These are phyloP conservation scores for Cydia amplana DNA, from an alignment of 1,140 invertebrate genomes.

Conservation along the genomic window DNA sequence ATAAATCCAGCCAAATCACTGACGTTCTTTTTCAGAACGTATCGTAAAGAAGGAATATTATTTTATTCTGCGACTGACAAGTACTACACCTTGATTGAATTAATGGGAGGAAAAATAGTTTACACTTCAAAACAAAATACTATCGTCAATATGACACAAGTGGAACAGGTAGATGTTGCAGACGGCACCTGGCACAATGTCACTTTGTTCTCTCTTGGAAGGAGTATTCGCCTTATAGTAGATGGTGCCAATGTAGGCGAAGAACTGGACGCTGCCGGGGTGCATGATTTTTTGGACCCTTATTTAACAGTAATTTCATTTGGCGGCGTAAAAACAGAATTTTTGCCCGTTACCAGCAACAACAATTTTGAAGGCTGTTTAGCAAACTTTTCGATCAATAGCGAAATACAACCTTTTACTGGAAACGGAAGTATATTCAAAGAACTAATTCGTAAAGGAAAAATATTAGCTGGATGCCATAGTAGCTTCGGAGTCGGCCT, in stretches of 20 bases:
- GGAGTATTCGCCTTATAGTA: constrained; percentile 85
- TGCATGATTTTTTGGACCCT: constrained; percentile 95
- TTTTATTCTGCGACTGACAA: constrained; percentile 92
- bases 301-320: constrained; percentile 89
- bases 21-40: constrained; percentile 90
- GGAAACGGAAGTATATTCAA: constrained; percentile 90
- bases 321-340: constrained; percentile 85
- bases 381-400: constrained; percentile 93
- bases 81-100: constrained; percentile 91
- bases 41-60: constrained; percentile 87
- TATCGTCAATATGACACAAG: constrained; percentile 89
- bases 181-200: constrained; percentile 94
- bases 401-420: constrained; percentile 93
- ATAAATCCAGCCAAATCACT: constrained; percentile 83
- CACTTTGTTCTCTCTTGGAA: constrained; percentile 84
- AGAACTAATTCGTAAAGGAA: constrained; percentile 84
- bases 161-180: constrained; percentile 80
- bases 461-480: constrained; percentile 84
- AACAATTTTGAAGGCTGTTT: constrained; percentile 92
- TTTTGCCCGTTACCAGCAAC: constrained; percentile 76
- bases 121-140: constrained; percentile 88
- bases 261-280: constrained; percentile 89
- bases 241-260: constrained; percentile 88
- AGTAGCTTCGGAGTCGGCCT: constrained; percentile 86
- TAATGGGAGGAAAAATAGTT: constrained; percentile 84